Base-by-base conservation (phyloP, 2,113 vertebrate species). In the Dinomys branickii region DNA sequence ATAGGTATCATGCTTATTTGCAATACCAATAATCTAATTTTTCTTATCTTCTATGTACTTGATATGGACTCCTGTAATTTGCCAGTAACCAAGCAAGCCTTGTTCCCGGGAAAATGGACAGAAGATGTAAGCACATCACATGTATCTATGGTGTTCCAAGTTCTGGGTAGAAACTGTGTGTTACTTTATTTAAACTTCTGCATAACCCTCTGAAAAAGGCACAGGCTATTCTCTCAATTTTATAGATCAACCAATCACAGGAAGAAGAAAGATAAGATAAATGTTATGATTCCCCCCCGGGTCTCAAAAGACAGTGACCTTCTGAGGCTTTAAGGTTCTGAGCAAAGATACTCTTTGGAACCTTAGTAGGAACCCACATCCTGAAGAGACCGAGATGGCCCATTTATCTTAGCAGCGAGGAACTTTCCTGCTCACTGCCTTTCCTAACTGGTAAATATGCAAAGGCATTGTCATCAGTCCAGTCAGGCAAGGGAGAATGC, bases 391-490 rank as follows among this genome's bases (percentile, higher is more conserved):
- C 10, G 56, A 91, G 19, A 35, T 81, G 41, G 58, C 63, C 88
- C 44, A 82, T 97, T 96, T 95, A 85, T 94, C 85, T 92, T 86
- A 97, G 47, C 17, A 20, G 94, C 71, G 93, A 93, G 24, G 44
- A 1, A 69, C 80, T 89, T 96, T 20, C 63, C 65, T 87, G 63
- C 4, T 77, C n/a, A 75, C 7, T 61, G 56, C 65, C 65, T 94
- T 35, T 91, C 87, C 67, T 67, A 80, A 73, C 69, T 11, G 3
- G 59, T 69, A 91, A 89, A 84, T 77, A 95, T 22, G 73, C 88
- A 96, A 92, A 95, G 52, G 7, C 30, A 92, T 84, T 92, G 38
- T 50, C 94, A 86, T 86, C 50, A 83, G 50, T 80, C 44, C 38
- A 88, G 58, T 33, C 44, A 5, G 28, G 52, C 38, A 91, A 85